phyloP scores from a whole-genome alignment of 2,113 vertebrate genomes.

The Merops nubicus region DNA sequence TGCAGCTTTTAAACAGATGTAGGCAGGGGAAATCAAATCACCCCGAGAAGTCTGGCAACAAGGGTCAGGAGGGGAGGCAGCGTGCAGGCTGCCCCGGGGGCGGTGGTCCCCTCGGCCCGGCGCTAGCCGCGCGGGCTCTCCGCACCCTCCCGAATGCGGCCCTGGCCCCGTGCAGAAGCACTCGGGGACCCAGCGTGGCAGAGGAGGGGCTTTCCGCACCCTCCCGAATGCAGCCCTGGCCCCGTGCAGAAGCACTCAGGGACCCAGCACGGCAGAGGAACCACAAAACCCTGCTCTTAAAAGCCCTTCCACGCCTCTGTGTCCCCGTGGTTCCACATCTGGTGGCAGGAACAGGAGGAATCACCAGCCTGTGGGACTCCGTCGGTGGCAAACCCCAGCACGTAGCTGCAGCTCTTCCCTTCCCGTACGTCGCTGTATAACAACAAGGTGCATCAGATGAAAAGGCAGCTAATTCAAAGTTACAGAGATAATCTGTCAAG shows the following conservation, averaged over 20 bases:
- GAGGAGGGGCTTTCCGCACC: background rate
- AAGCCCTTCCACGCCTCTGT: background rate
- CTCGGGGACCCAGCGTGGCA: too few species aligned
- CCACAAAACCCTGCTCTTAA: background rate
- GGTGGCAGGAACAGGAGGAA: background rate
- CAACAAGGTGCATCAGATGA: background rate
- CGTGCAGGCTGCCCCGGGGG: background rate
- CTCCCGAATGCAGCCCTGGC: background rate
- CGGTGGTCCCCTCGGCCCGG: background rate
- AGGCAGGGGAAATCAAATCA: background rate
- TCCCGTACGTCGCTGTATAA: background rate
- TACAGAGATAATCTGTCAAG: conserved; percentile 40
- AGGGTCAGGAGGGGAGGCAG: background rate
- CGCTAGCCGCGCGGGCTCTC: background rate
- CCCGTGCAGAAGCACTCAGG: background rate
- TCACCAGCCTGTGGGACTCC: background rate
- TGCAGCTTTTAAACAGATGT: background rate
- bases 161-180: background rate
- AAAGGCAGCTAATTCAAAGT: conserved; percentile 23
- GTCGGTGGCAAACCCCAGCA: background rate
- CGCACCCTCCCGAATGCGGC: background rate
- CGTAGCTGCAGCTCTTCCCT: background rate
- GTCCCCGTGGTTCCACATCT: background rate
- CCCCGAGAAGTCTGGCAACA: background rate
- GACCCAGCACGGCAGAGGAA: background rate